Conservation (phyloP, 2,888 invertebrate species). For the Oligia latruncula region DNA sequence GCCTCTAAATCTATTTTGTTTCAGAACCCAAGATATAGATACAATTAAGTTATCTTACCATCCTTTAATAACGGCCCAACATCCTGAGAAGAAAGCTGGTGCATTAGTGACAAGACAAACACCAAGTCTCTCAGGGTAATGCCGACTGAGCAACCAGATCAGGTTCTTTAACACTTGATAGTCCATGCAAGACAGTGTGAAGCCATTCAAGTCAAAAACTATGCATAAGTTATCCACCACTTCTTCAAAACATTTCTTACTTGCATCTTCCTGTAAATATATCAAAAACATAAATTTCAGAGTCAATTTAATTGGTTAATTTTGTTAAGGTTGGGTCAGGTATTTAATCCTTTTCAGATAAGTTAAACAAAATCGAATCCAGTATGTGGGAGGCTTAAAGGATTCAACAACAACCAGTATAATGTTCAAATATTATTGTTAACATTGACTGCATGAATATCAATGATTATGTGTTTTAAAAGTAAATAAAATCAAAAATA, state of each 20-base stretch:
- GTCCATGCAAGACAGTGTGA: constrained; percentile 94
- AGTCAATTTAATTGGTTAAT: neutral
- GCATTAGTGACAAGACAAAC: constrained; percentile 94
- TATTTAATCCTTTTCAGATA: neutral
- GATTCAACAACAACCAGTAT: neutral
- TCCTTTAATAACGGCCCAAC: constrained; percentile 94
- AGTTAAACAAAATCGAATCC: neutral
- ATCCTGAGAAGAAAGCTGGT: constrained; percentile 93
- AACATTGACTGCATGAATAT: neutral
- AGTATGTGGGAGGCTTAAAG: neutral
- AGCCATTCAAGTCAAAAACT: constrained; percentile 94
- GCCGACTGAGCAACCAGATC: constrained; percentile 94
- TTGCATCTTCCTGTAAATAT: constrained; percentile 92
- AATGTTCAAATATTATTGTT: neutral
- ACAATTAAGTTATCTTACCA: constrained; percentile 87
- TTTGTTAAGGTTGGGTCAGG: neutral
- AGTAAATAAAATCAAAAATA: neutral
- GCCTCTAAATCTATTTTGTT: neutral
- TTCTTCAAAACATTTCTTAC: constrained; percentile 94
- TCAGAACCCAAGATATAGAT: neutral
- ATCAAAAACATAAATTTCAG: neutral
- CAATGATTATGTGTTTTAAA: neutral
- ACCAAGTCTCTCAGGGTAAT: constrained; percentile 94
- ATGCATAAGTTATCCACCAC: constrained; percentile 95
- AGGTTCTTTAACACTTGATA: constrained; percentile 95